Base-by-base conservation (phyloP, 2,888 invertebrate genomes). In the Neoscelio sp. region DNA sequence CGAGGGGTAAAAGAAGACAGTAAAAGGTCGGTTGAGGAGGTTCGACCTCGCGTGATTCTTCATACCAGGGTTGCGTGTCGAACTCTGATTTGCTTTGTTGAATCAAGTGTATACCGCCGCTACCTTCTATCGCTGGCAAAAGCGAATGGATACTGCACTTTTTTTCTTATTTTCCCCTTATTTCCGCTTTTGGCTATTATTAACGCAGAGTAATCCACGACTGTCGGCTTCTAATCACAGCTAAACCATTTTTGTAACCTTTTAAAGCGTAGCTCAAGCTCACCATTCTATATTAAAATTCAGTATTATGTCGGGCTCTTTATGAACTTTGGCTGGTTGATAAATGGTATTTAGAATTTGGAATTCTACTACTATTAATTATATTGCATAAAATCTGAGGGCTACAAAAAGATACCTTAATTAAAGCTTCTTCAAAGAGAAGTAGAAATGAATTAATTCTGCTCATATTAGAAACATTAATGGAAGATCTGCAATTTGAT, bases 31-130 rank as follows among this genome's bases (percentile, higher is more conserved):
- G 78, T 64, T 76, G 75, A 78, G 80, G 77, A 83, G 83, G 84
- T 82, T 84, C 81, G 85, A 85, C 85, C 82, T 89, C 85, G 90
- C 89, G 89, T 89, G 89, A 87, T 89, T 83, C 83, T 84, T 88
- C 86, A 87, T 88, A 84, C 85, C 83, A 84, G 82, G 85, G 84
- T 90, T 83, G 90, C 90, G 89, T 90, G 89, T 89, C 89, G 89
- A 90, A 89, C 87, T 87, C 87, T 89, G 89, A 89, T 89, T 89
- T 89, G 89, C 89, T 89, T 89, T 88, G 89, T 87, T 85, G 89
- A 89, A 89, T 89, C 88, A 87, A 89, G 88, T 88, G 86, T 89
- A 87, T 82, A 85, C 82, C 75, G 50, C 50, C 13, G 80, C 54
- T 68, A 48, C 80, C 64, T 79, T 70, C 78, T 78, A 78, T 82